phyloP scores from a whole-genome alignment of 2,113 vertebrate genomes.

The Pangasianodon gigas region DNA sequence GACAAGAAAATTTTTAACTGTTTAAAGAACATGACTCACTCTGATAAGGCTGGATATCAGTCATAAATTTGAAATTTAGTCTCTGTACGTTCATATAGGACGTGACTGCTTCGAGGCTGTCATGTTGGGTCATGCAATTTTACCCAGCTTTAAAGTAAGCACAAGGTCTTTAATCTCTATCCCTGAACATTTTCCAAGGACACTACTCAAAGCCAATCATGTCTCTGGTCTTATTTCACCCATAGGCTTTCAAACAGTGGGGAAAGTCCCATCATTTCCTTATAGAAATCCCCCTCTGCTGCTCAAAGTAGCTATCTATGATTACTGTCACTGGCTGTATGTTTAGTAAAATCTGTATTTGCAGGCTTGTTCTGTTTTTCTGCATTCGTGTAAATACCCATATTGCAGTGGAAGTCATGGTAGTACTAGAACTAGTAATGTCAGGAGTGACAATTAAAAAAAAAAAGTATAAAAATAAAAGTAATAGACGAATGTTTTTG shows the following conservation, averaged over 20 bases:
- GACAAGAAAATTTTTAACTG: constrained; percentile 10
- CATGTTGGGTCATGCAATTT: constrained; percentile 59
- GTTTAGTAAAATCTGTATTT: constrained; percentile 32
- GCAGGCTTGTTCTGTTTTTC: neutral
- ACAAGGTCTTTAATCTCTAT: constrained; percentile 48
- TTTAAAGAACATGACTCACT: constrained; percentile 21
- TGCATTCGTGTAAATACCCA: neutral
- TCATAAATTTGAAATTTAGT: constrained; percentile 45
- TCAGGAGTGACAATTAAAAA: constrained; percentile 9
- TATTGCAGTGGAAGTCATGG: neutral
- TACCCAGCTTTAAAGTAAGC: constrained; percentile 68
- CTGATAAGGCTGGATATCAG: constrained; percentile 35
- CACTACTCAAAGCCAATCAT: constrained; percentile 44
- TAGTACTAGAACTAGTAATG: neutral
- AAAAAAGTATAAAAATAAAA: constrained; percentile 16
- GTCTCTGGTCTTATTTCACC: constrained; percentile 44
- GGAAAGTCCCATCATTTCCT: constrained; percentile 51
- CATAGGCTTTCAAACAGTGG: constrained; percentile 32
- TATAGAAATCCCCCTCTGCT: constrained; percentile 48
- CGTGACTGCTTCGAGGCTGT: constrained; percentile 43
- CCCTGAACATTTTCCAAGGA: constrained; percentile 49
- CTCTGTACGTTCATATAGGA: constrained; percentile 24
- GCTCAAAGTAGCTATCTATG: constrained; percentile 9
- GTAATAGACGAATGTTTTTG: constrained; percentile 24
- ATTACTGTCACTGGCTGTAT: constrained; percentile 24